Conservation (phyloP, 2,888 invertebrate genomes). For the Mythimna lalbum region DNA sequence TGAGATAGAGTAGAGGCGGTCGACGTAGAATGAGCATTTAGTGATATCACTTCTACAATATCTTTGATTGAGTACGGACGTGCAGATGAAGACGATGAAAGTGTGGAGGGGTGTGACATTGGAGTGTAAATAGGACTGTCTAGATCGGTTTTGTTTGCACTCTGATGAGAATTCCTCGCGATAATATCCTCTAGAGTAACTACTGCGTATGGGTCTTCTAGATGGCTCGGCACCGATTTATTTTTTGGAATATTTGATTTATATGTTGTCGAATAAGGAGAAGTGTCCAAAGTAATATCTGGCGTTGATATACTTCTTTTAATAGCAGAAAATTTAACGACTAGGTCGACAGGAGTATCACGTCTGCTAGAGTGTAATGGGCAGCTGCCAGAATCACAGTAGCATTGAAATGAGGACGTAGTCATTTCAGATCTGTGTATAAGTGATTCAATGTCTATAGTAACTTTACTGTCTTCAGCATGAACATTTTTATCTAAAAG, state of each 20-base stretch:
- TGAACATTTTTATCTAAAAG: constrained; percentile 76
- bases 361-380: constrained; percentile 80
- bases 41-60: constrained; percentile 84
- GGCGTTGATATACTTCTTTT: constrained; percentile 88
- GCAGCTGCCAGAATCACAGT: constrained; percentile 83
- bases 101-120: constrained; percentile 80
- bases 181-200: constrained; percentile 78
- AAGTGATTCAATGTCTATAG: constrained; percentile 78
- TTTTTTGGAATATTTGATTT: constrained; percentile 78
- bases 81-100: constrained; percentile 78
- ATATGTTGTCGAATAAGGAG: constrained; percentile 78
- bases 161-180: constrained; percentile 63
- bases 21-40: constrained; percentile 78
- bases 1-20: constrained; percentile 77
- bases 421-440: constrained; percentile 76
- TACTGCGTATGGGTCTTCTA: constrained; percentile 84
- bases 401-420: constrained; percentile 85
- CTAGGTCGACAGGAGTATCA: constrained; percentile 74
- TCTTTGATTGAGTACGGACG: constrained; percentile 86
- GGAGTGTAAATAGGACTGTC: constrained; percentile 74
- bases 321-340: constrained; percentile 86
- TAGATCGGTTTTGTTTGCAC: constrained; percentile 58
- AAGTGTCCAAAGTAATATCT: constrained; percentile 80
- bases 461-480: constrained; percentile 75
- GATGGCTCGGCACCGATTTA: constrained; percentile 80